Conservation (phyloP, 2,888 invertebrate species). For the Drosophila fulvimacula region DNA sequence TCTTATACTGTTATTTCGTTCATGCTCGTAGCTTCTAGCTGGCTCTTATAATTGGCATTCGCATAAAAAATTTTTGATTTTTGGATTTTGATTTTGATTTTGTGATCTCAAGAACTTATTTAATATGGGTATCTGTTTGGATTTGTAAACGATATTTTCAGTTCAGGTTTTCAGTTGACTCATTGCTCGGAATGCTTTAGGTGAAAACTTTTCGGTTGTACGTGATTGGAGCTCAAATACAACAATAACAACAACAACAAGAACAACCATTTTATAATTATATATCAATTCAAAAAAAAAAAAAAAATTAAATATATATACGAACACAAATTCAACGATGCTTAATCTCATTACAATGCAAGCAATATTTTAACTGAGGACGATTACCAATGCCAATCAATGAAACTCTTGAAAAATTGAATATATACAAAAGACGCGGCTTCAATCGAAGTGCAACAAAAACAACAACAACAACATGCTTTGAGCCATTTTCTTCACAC, state of each 20-base stretch:
- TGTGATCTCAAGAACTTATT: constrained; percentile 22
- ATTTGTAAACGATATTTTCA: constrained; percentile 33
- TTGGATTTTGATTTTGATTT: constrained; percentile 24
- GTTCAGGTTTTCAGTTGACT: constrained; percentile 57
- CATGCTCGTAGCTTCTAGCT: constrained; percentile 44
- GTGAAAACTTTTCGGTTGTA: constrained; percentile 69
- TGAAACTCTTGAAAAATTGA: constrained; percentile 3
- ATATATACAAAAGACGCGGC: constrained; percentile 17
- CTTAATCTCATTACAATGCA: constrained; percentile 57
- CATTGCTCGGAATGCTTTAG: constrained; percentile 81
- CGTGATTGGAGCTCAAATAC: constrained; percentile 59
- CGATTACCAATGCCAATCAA: constrained; percentile 51
- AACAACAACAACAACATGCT: constrained; percentile 22
- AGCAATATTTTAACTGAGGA: constrained; percentile 48
- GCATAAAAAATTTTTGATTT: constrained; percentile 28
- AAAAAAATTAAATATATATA: no score
- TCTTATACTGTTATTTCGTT: constrained; percentile 12
- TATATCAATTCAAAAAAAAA: constrained; percentile 3
- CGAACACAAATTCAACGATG: constrained; percentile 47
- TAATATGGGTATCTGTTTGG: constrained; percentile 31
- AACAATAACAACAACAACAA: constrained; percentile 16
- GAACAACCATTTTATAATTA: not conserved
- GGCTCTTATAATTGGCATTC: constrained; percentile 48
- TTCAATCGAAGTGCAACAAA: constrained; percentile 42
- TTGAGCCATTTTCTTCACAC: constrained; percentile 28